Evolutionary conservation across 2,888 invertebrate genomes (phyloP), one percentile per base, ranked within the genome.

Genomic region (Dorcus hopei): DNA sequence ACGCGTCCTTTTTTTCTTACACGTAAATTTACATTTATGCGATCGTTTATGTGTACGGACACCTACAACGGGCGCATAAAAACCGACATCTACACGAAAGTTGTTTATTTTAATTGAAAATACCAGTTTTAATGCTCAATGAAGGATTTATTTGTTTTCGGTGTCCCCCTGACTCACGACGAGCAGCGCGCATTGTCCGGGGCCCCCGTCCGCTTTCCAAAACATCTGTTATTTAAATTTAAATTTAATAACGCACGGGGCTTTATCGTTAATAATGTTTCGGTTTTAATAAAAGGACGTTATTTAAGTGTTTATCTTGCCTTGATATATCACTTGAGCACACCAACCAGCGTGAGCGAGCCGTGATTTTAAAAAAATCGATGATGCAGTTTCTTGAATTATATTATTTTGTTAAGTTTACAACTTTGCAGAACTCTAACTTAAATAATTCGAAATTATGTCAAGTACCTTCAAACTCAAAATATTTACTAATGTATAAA

Each of bases 101-200:
- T 49, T 49, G 26, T 42, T 52, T 52, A 52, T 52, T 52, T 52
- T 52, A 52, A 52, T 52, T 52, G 43, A 52, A 52, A 52, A 52
- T 52, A 52, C 52, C 43, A 52, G 52, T 52, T 52, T 52, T 19
- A 26, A 26, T 16, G 42, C 42, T 43, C 52, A 42, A 52, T 52
- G 52, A 52, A 52, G 52, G 52, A 52, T 52, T 52, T 52, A 52
- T 52, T 43, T 16, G 51, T 23, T 47, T 26, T 26, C 14, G 26
- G 47, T 47, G 19, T 26, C 19, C 14, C 47, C 26, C 47, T 47
- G 26, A 33, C 26, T 33, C 26, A 33, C 26, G 26, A 33, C 26
- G 7, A 5, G 26, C 26, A 5, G 26, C 26, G 26, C 26, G 26
- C 26, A 33, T 33, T 33, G 26, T 33, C 41, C 41, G 11, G 11